These are phyloP conservation scores for Lycodopsis pacificus DNA, from an alignment of 2,797 vertebrate species.

Conservation along the genomic window DNA sequence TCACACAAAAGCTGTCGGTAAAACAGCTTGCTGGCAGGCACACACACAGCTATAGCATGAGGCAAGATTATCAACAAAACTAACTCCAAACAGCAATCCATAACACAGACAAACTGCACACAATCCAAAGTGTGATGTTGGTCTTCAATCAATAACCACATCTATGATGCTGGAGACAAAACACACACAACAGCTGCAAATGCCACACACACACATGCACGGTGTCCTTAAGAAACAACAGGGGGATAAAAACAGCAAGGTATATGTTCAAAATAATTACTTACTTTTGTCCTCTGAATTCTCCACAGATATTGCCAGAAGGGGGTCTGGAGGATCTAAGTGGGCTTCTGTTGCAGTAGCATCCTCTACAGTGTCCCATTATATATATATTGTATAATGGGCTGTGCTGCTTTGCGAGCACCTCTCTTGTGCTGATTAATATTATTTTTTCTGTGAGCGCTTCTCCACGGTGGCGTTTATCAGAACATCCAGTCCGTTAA, in stretches of 20 bases:
- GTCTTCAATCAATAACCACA: constrained; percentile 42
- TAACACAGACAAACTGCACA: constrained; percentile 12
- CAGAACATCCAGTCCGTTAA: constrained; percentile 23
- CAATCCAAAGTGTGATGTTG: not conserved
- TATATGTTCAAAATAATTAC: not conserved
- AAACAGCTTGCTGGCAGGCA: not conserved
- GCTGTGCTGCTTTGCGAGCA: constrained; percentile 3
- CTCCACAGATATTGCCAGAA: constrained; percentile 6
- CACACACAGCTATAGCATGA: not conserved
- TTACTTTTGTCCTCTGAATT: constrained; percentile 17
- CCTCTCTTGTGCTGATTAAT: constrained; percentile 11
- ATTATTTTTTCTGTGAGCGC: not conserved
- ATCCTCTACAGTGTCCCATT: constrained; percentile 43
- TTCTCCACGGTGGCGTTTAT: constrained; percentile 17
- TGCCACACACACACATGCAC: not conserved
- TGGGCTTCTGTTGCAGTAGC: constrained; percentile 16
- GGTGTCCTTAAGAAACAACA: not conserved
- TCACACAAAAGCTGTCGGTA: not conserved
- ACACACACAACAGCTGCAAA: not conserved
- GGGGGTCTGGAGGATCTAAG: constrained; percentile 24
- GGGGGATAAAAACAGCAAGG: not conserved
- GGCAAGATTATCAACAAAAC: constrained; percentile 14
- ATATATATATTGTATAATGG: constrained; percentile 32
- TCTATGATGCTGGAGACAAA: constrained; percentile 27
- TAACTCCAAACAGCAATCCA: constrained; percentile 23